These are phyloP conservation scores for Catalaphyllia jardinei DNA, from an alignment of 64 coral and sea anemone genomes.

Conservation along the genomic window DNA sequence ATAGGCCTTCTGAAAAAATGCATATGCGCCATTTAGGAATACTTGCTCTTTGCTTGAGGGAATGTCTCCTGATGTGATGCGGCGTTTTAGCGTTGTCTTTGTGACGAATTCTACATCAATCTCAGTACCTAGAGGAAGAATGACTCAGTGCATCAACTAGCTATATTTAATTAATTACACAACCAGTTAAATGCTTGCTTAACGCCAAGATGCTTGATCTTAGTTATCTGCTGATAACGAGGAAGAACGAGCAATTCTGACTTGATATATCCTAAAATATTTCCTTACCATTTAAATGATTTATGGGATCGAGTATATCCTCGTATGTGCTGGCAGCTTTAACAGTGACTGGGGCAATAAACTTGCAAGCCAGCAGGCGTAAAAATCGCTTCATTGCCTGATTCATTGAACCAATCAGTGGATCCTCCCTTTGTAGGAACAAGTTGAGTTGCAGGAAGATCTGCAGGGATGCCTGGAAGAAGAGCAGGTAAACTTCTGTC, in stretches of 20 bases:
- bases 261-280: conserved; percentile 23
- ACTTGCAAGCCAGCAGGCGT: conserved; percentile 32
- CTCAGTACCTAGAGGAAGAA: conserved; percentile 11
- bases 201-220: no score
- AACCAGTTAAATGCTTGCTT: no score
- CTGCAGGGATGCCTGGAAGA: conserved; percentile 35
- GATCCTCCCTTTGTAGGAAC: conserved; percentile 34
- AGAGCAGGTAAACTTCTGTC: conserved; percentile 55
- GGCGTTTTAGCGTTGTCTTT: conserved; percentile 28
- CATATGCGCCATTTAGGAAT: conserved; percentile 29
- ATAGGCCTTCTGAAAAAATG: conserved; percentile 46
- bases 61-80: conserved; percentile 37
- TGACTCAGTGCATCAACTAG: neutral
- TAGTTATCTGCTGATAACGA: no score
- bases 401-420: conserved; percentile 11
- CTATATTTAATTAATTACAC: no score
- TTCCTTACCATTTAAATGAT: conserved; percentile 41
- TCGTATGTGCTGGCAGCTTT: conserved; percentile 8
- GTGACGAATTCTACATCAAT: conserved; percentile 47
- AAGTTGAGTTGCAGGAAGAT: conserved; percentile 1
- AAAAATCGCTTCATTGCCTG: conserved; percentile 42
- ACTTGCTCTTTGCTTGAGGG: neutral
- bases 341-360: conserved; percentile 26
- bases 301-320: conserved; percentile 27
- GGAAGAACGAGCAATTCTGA: neutral